Evolutionary conservation across 2,888 invertebrate species (phyloP).

Genomic region (Cinara cedri): DNA sequence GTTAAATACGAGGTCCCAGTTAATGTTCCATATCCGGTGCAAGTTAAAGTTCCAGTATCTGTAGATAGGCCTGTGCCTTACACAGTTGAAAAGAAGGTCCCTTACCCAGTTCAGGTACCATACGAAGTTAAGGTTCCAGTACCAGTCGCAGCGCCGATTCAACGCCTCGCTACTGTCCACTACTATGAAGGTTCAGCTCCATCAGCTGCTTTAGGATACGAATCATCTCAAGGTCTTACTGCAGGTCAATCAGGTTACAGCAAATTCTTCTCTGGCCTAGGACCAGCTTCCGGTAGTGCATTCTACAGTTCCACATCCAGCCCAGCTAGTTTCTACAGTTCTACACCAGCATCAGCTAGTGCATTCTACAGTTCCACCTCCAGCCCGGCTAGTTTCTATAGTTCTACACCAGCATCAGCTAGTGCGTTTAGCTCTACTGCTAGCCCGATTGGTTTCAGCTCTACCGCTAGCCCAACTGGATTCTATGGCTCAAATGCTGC

Average conservation of each 20-base stretch:
- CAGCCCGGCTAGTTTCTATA: conserved; percentile 36
- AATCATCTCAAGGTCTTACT: conserved; percentile 1
- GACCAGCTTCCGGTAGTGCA: neutral
- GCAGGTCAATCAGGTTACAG: conserved; percentile 36
- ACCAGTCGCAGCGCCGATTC: conserved; percentile 75
- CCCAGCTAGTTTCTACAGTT: conserved; percentile 21
- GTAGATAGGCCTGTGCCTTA: conserved; percentile 75
- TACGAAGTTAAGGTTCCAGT: conserved; percentile 79
- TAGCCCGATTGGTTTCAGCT: conserved; percentile 22
- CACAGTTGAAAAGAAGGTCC: conserved; percentile 67
- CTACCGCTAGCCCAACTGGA: conserved; percentile 1
- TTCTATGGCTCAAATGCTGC: conserved; percentile 23
- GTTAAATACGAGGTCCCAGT: conserved; percentile 62
- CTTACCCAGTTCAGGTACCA: conserved; percentile 72
- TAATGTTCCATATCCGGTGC: conserved; percentile 69
- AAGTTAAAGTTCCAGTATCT: conserved; percentile 65
- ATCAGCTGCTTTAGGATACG: conserved; percentile 16
- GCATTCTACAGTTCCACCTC: neutral
- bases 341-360: neutral
- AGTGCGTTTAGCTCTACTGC: neutral
- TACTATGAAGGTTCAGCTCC: conserved; percentile 37
- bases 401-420: neutral
- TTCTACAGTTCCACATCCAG: conserved; percentile 13
- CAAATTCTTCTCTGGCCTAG: neutral
- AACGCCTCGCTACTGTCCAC: conserved; percentile 54